Percentiles rank a stretch among this genome's conserved stretches.
These are phyloP conservation scores for Reinhardtius hippoglossoides DNA, from an alignment of 2,113 vertebrate genomes.

Conservation along the genomic window DNA sequence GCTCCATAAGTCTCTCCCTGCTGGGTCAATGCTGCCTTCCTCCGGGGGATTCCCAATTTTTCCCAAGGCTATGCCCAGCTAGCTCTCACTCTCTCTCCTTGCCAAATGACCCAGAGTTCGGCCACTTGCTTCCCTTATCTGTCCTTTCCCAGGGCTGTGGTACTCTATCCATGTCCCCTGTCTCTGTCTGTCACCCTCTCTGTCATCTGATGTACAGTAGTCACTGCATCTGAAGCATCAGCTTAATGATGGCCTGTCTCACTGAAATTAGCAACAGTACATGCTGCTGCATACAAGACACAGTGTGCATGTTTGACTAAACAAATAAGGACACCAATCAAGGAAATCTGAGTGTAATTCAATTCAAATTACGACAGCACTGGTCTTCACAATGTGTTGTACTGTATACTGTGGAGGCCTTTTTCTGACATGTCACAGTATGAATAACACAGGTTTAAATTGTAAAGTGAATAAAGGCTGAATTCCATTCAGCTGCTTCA, in stretches of 20 bases:
- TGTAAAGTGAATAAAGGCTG: too few relatives aligned
- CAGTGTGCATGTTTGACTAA: not conserved
- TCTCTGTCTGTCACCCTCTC: slow-evolving; percentile 67
- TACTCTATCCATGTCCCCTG: slow-evolving; percentile 63
- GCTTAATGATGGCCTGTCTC: slow-evolving; percentile 39
- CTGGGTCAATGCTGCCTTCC: slow-evolving; percentile 66
- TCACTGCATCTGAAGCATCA: slow-evolving; percentile 36
- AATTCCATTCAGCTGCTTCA: too few relatives aligned
- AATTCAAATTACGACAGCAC: not conserved
- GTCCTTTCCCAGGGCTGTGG: slow-evolving; percentile 78
- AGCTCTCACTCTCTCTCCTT: slow-evolving; percentile 57
- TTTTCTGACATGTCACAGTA: not conserved
- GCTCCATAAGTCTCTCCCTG: slow-evolving; percentile 62
- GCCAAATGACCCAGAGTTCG: slow-evolving; percentile 78
- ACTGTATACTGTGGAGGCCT: not conserved
- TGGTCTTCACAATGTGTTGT: not conserved
- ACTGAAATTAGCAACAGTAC: slow-evolving; percentile 31
- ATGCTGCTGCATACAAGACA: slow-evolving; percentile 10
- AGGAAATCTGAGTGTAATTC: not conserved
- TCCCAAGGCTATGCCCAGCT: slow-evolving; percentile 82
- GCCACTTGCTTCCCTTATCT: slow-evolving; percentile 75
- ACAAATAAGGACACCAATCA: not conserved
- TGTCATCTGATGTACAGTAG: slow-evolving; percentile 46
- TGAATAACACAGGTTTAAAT: too few relatives aligned
- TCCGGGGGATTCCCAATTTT: slow-evolving; percentile 72